Evolutionary conservation across 2,113 vertebrate genomes (phyloP).

Genomic region (Callospermophilus lateralis): DNA sequence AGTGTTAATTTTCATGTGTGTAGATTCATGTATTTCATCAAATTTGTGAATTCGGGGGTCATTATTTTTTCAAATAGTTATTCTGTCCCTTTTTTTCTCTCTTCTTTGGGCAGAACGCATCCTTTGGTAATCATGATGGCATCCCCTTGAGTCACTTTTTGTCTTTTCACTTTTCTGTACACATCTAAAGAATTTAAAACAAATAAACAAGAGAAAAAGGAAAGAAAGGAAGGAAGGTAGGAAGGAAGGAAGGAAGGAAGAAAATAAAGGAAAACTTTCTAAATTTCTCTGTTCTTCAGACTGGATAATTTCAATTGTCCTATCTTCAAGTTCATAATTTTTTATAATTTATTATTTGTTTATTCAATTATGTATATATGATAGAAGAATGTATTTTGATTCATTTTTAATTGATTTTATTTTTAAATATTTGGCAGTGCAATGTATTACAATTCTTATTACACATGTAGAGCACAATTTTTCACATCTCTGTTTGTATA

Average conservation of each 20-base stretch:
- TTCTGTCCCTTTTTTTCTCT: not conserved
- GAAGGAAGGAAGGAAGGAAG: no score
- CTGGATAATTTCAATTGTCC: not conserved
- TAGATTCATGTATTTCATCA: not conserved
- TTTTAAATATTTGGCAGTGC: no score
- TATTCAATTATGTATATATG: no score
- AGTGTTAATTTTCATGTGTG: not conserved
- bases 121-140: not conserved
- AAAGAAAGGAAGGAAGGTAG: no score
- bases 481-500: no score
- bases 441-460: no score
- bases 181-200: not conserved
- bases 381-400: no score
- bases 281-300: not conserved
- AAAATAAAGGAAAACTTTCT: no score
- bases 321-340: not conserved
- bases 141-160: not conserved
- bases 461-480: no score
- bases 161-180: not conserved
- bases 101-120: not conserved
- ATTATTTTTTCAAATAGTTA: not conserved
- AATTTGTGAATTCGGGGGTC: not conserved
- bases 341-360: no score
- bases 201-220: no score
- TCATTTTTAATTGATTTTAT: no score